Conservation (phyloP, 2,113 vertebrate species). For the Callithrix jacchus region DNA sequence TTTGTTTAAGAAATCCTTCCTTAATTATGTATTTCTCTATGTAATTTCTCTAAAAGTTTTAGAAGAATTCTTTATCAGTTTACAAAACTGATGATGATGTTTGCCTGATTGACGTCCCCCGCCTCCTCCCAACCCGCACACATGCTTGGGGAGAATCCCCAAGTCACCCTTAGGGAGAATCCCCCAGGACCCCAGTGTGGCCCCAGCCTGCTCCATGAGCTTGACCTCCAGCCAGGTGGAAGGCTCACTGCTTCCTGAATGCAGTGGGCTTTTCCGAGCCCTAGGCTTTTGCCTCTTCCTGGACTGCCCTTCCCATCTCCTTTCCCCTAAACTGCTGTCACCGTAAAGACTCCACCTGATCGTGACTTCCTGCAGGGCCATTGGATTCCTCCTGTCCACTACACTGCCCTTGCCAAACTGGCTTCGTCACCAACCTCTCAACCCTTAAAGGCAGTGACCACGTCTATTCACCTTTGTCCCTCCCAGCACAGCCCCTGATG, state of each 20-base stretch:
- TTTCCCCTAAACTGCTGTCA: not conserved
- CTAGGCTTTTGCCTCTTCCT: not conserved
- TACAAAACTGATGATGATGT: not conserved
- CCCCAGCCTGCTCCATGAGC: not conserved
- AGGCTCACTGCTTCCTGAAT: not conserved
- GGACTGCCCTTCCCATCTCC: not conserved
- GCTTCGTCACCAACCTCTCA: not conserved
- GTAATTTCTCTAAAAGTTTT: not conserved
- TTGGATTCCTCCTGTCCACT: not conserved
- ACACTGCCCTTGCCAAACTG: too few species aligned
- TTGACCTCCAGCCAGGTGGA: not conserved
- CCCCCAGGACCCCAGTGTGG: not conserved
- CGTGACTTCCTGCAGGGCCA: not conserved
- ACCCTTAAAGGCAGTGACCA: not conserved
- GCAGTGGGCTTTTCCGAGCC: not conserved
- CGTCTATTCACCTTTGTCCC: not conserved
- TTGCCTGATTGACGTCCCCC: not conserved
- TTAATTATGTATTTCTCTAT: not conserved
- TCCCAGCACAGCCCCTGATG: too few species aligned
- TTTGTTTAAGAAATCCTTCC: not conserved
- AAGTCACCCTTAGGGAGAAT: not conserved
- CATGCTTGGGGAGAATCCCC: too few species aligned
- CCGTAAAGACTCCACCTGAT: not conserved
- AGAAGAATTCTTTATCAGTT: not conserved
- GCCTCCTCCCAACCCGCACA: fast-evolving